Evolutionary conservation across 2,113 vertebrate genomes (phyloP).

Genomic region (Istiophorus platypterus): DNA sequence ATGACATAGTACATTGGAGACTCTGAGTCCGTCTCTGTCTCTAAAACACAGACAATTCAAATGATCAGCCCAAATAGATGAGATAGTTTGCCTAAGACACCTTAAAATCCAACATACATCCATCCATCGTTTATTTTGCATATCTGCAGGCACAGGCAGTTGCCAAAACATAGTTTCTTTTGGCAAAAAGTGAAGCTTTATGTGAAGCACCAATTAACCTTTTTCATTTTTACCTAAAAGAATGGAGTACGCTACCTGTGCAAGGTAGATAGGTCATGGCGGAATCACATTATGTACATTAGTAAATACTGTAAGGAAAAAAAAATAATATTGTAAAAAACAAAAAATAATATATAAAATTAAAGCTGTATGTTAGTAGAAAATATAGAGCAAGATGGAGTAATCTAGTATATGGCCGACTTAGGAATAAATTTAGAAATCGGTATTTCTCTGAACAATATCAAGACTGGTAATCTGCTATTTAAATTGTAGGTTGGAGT

Average conservation of each 20-base stretch:
- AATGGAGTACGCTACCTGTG: too few relatives aligned
- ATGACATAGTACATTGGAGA: constrained; percentile 92
- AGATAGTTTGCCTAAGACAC: not conserved
- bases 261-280: not conserved
- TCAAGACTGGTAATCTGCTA: not conserved
- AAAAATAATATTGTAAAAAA: not conserved
- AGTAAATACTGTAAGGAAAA: not conserved
- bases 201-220: not conserved
- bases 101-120: not conserved
- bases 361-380: not conserved
- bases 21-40: constrained; percentile 82
- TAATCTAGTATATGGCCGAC: too few relatives aligned
- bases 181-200: not conserved
- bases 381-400: not conserved
- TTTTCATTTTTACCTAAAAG: not conserved
- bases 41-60: constrained; percentile 77
- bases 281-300: not conserved
- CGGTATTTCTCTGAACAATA: not conserved
- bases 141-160: too few relatives aligned
- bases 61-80: not conserved
- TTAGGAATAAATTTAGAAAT: constrained; percentile 3
- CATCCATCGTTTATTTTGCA: not conserved
- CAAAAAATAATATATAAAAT: not conserved
- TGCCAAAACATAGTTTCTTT: too few relatives aligned
- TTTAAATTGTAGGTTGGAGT: not conserved